Evolutionary conservation across 1,140 invertebrate genomes (phyloP), one percentile per base, ranked within the genome.

Genomic region (Zophobas atratus): DNA sequence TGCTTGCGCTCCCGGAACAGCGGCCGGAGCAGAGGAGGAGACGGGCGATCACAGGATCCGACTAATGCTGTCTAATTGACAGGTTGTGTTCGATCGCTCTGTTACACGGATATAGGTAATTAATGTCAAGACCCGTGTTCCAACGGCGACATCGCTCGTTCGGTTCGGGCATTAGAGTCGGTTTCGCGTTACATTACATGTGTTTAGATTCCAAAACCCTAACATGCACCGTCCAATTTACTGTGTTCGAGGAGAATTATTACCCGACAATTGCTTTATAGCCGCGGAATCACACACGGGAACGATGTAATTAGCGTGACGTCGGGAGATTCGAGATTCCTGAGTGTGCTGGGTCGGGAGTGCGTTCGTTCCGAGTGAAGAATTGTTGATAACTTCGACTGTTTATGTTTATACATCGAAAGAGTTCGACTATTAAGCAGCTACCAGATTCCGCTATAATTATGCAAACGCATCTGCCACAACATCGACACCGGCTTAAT

Each of bases 31-130:
- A 39, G 60, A 67, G 60, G 3, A 51, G 43, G 63, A 70, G 63
- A 1, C 63, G 63, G 35, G 33, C 43, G 38, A 39, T 70, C 43
- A 72, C 55, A 46, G 73, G 51, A 53, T 53, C 51, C 38, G 78
- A 84, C 83, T 86, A 85, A 86, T 85, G 81, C 85, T 80, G 82
- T 85, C 84, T 86, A 86, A 86, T 86, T 86, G 85, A 86, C 85
- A 86, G 85, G 84, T 86, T 85, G 84, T 86, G 85, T 85, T 85
- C 83, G 84, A 85, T 84, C 83, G 84, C 77, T 80, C 81, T 77
- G 83, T 80, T 85, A 85, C 84, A 85, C 84, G 85, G 85, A 86
- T 86, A 86, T 86, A 85, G 85, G 85, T 86, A 85, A 86, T 86
- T 85, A 86, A 86, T 84, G 85, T 86, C 85, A 85, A 83, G 83